phyloP scores from a whole-genome alignment of 2,888 invertebrate genomes.

The Apamea sordens region DNA sequence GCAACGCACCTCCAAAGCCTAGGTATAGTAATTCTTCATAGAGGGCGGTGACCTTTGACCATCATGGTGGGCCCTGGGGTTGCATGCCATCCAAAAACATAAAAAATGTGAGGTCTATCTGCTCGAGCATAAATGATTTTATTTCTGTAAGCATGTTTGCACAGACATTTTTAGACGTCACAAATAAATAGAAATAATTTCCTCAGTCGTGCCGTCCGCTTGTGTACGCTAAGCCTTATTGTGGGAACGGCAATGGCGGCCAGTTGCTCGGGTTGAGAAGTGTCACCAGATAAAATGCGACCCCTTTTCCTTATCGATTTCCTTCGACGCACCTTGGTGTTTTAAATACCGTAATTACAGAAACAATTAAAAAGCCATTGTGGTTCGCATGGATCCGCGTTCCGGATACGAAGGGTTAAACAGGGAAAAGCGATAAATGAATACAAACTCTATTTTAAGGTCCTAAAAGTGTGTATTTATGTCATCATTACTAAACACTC shows the following conservation, averaged over 20 bases:
- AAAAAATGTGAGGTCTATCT: neutral
- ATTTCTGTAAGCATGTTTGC: neutral
- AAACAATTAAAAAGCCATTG: neutral
- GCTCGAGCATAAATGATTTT: neutral
- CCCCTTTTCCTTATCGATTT: conserved; percentile 59
- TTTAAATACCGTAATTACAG: neutral
- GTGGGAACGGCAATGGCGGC: conserved; percentile 15
- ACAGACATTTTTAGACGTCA: neutral
- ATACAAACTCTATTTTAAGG: neutral
- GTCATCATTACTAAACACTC: neutral
- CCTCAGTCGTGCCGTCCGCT: neutral
- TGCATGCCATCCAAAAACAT: neutral
- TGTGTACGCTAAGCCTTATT: neutral
- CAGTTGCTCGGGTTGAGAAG: conserved; percentile 18
- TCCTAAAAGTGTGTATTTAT: neutral
- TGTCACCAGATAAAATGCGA: conserved; percentile 50
- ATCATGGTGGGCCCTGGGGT: neutral
- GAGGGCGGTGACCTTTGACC: neutral
- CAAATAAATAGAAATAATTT: neutral
- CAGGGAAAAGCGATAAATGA: neutral
- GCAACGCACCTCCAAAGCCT: neutral
- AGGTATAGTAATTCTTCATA: neutral
- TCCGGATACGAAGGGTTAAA: neutral
- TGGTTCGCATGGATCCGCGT: neutral
- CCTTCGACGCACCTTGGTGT: conserved; percentile 26